Percentiles rank a stretch among this genome's conserved stretches.
Conservation (phyloP, 2,888 invertebrate genomes). For the Coecobrya sp. region DNA sequence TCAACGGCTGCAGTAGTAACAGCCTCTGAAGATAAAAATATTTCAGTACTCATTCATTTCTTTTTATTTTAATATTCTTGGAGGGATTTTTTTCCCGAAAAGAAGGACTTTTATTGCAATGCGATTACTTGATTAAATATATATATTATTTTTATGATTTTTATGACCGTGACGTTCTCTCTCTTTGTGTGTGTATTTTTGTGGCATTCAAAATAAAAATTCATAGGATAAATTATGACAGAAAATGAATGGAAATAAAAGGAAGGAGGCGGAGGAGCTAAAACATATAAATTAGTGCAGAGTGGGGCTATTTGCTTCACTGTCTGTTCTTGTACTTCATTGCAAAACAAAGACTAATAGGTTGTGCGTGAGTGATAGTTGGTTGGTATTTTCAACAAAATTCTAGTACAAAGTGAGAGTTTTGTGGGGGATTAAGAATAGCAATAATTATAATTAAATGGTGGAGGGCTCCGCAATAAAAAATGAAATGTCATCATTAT, state of each 20-base stretch:
- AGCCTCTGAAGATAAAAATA: background rate
- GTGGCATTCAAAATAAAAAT: background rate
- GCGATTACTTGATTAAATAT: background rate
- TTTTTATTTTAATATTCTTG: background rate
- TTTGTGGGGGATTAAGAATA: background rate
- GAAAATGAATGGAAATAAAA: background rate
- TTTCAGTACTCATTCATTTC: background rate
- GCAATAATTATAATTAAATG: conserved; percentile 28
- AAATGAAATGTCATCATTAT: conserved; percentile 52
- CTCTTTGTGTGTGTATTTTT: background rate
- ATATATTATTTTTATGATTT: conserved; percentile 1
- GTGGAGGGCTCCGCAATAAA: conserved; percentile 51
- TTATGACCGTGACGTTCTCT: background rate
- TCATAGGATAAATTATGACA: background rate
- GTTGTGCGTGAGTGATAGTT: conserved; percentile 25
- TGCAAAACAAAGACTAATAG: background rate
- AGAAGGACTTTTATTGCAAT: background rate
- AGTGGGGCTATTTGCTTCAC: conserved; percentile 44
- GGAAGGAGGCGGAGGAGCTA: background rate
- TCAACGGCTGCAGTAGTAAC: background rate
- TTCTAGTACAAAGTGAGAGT: background rate
- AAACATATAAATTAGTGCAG: background rate
- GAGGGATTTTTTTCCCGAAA: background rate
- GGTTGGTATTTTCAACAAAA: background rate
- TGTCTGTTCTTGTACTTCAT: background rate